A percentile compares a stretch with the other conserved stretches of the same genome.
These are phyloP conservation scores for Australoheros scitulus DNA, from an alignment of 2,113 vertebrate genomes.

Conservation along the genomic window DNA sequence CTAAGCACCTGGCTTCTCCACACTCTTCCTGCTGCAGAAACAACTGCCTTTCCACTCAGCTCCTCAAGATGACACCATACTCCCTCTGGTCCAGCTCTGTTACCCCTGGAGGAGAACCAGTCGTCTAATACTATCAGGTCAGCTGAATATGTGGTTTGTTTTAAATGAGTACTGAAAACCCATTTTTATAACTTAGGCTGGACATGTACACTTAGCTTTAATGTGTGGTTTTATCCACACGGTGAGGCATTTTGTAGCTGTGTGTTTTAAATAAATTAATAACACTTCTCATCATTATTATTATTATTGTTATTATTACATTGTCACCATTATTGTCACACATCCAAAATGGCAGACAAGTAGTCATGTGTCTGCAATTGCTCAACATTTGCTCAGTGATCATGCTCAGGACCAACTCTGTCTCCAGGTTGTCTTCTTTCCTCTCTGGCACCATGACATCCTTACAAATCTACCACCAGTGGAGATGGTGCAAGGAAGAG, in stretches of 20 bases:
- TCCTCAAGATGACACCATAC: not conserved
- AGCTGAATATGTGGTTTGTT: not conserved
- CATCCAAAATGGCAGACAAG: not conserved
- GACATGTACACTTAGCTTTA: not conserved
- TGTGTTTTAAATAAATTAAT: not conserved
- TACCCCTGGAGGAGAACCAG: not conserved
- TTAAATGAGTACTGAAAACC: not conserved
- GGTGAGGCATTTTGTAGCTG: not conserved
- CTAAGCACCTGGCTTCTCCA: not conserved
- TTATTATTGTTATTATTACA: not conserved
- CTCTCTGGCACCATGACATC: not conserved
- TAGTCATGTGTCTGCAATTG: not conserved
- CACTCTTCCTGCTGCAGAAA: not conserved
- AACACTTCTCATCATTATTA: not conserved
- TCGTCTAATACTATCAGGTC: not conserved
- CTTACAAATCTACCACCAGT: not conserved
- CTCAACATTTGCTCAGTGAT: slow-evolving; percentile 1
- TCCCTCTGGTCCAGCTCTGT: not conserved
- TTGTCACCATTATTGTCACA: not conserved
- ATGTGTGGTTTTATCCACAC: not conserved
- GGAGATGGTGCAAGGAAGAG: not conserved
- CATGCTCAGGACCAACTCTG: slow-evolving; percentile 20
- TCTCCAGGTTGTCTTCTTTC: not conserved
- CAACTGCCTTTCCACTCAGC: not conserved
- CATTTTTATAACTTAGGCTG: not conserved